A percentile compares a stretch with the other conserved stretches of the same genome.
These are phyloP conservation scores for Spodoptera litura DNA, from an alignment of 1,140 invertebrate species.

Conservation along the genomic window DNA sequence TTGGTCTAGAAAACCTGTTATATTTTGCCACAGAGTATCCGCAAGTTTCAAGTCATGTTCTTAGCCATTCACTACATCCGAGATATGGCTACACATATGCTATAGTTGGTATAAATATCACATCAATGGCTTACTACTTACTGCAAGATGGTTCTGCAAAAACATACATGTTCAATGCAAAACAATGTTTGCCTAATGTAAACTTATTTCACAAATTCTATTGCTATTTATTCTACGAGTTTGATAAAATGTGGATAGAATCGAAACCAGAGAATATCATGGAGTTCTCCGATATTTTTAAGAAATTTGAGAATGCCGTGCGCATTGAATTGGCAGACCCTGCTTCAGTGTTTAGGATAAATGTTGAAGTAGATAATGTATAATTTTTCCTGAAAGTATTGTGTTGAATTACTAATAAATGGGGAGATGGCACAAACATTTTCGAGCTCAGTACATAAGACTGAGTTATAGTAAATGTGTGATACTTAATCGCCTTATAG, in stretches of 20 bases:
- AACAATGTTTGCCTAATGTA: slow-evolving; percentile 89
- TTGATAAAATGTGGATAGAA: slow-evolving; percentile 97
- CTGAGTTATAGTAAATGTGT: slow-evolving; percentile 29
- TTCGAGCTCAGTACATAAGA: slow-evolving; percentile 23
- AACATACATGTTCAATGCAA: slow-evolving; percentile 96
- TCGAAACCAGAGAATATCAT: slow-evolving; percentile 97
- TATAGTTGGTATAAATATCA: slow-evolving; percentile 97
- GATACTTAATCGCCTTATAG: slow-evolving; percentile 26
- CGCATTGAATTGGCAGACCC: slow-evolving; percentile 88
- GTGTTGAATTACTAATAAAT: background rate
- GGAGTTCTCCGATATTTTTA: slow-evolving; percentile 96
- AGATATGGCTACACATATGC: slow-evolving; percentile 95
- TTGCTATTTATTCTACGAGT: slow-evolving; percentile 97
- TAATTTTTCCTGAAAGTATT: slow-evolving; percentile 65
- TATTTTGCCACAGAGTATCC: slow-evolving; percentile 95
- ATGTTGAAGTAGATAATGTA: slow-evolving; percentile 89
- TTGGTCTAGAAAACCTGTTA: slow-evolving; percentile 96
- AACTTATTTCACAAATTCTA: slow-evolving; percentile 97
- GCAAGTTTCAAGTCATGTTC: slow-evolving; percentile 92
- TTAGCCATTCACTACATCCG: slow-evolving; percentile 96
- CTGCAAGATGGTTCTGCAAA: slow-evolving; percentile 94
- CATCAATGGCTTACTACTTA: slow-evolving; percentile 94
- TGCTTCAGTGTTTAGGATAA: slow-evolving; percentile 90
- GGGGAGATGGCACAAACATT: background rate
- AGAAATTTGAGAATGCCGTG: slow-evolving; percentile 93